Evolutionary conservation across 2,888 invertebrate species (phyloP).

Genomic region (Gastrophysa polygoni): DNA sequence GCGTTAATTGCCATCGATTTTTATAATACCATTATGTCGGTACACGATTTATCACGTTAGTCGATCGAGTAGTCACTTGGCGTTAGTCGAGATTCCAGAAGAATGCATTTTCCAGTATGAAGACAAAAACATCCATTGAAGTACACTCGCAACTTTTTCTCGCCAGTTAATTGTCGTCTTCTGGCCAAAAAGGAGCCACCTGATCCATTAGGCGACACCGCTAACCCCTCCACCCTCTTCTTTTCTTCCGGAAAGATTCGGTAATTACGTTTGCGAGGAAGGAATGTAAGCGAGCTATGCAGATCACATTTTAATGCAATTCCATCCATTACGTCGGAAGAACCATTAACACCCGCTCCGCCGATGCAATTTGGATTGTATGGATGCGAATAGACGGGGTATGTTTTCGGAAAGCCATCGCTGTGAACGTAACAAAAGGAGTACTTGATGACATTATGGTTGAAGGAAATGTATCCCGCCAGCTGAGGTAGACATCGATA

Average conservation of each 20-base stretch:
- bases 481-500: slow-evolving; percentile 16
- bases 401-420: slow-evolving; percentile 56
- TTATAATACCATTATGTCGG: slow-evolving; percentile 58
- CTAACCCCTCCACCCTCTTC: neutral
- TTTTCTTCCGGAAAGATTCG: slow-evolving; percentile 34
- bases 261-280: slow-evolving; percentile 54
- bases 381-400: slow-evolving; percentile 49
- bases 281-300: slow-evolving; percentile 58
- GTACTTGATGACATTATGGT: slow-evolving; percentile 53
- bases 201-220: slow-evolving; percentile 16
- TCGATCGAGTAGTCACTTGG: neutral
- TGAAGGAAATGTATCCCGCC: slow-evolving; percentile 38
- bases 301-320: slow-evolving; percentile 63
- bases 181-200: slow-evolving; percentile 1
- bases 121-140: too few relatives aligned
- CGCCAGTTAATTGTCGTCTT: neutral
- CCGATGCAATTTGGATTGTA: slow-evolving; percentile 58
- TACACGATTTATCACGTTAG: slow-evolving; percentile 58
- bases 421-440: slow-evolving; percentile 54
- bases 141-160: too few relatives aligned
- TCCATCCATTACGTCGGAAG: slow-evolving; percentile 61
- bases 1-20: slow-evolving; percentile 62
- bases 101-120: neutral
- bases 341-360: slow-evolving; percentile 59
- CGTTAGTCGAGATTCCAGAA: neutral